These are phyloP conservation scores for Tiphia femorata DNA, from an alignment of 2,888 invertebrate genomes.

Conservation along the genomic window DNA sequence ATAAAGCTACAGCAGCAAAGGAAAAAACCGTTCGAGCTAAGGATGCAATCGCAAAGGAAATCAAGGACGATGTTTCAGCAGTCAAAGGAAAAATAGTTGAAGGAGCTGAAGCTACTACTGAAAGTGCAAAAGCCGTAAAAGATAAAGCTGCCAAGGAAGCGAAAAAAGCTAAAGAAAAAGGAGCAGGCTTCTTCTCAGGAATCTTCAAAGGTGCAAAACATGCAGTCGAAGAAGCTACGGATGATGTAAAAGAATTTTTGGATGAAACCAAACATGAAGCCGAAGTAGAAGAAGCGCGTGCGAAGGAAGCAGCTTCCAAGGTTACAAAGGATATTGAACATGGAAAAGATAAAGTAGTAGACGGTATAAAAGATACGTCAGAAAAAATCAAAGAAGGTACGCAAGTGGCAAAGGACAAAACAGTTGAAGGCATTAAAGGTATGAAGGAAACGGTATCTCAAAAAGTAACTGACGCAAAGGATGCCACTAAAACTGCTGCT, in stretches of 20 bases:
- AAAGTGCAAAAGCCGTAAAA: conserved; percentile 16
- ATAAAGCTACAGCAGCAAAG: conserved; percentile 68
- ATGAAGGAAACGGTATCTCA: conserved; percentile 2
- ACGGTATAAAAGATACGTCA: conserved; percentile 18
- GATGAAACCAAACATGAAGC: conserved; percentile 68
- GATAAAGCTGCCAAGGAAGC: conserved; percentile 31
- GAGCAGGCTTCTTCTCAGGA: conserved; percentile 42
- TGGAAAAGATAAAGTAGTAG: conserved; percentile 39
- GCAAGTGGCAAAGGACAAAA: conserved; percentile 13
- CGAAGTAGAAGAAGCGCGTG: conserved; percentile 54
- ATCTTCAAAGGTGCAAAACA: conserved; percentile 49
- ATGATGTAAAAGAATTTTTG: conserved; percentile 67
- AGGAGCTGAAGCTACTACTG: conserved; percentile 25
- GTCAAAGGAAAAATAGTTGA: conserved; percentile 23
- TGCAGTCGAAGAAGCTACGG: conserved; percentile 37
- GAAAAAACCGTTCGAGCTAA: conserved; percentile 24
- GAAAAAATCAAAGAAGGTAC: conserved; percentile 25
- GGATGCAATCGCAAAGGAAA: conserved; percentile 19
- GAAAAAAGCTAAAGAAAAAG: conserved; percentile 39
- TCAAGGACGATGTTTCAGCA: conserved; percentile 19
- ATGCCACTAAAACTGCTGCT: conserved; percentile 13
- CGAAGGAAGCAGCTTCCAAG: conserved; percentile 62
- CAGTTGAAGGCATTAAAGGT: conserved; percentile 25
- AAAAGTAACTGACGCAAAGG: conserved; percentile 21
- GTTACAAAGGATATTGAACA: conserved; percentile 56